phyloP scores from a whole-genome alignment of 2,797 vertebrate genomes.

The Mormyrus hasselquistii region DNA sequence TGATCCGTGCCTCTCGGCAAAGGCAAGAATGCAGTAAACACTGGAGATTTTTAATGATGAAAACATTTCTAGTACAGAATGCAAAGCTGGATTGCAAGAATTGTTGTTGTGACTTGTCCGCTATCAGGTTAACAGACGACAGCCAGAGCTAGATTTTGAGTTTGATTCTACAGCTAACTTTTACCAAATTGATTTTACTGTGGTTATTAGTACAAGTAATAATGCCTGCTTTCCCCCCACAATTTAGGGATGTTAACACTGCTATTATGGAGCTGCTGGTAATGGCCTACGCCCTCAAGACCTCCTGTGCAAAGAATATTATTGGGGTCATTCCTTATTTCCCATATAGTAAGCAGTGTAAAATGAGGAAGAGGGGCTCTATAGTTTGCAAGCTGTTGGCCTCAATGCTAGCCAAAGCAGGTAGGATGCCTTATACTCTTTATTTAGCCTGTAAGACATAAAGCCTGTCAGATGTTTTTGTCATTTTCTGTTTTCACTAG shows the following conservation, averaged over 20 bases:
- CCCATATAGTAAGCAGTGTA: slow-evolving; percentile 98
- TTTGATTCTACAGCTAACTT: background rate
- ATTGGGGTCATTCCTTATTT: slow-evolving; percentile 98
- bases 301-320: slow-evolving; percentile 92
- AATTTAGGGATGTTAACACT: slow-evolving; percentile 86
- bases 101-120: background rate
- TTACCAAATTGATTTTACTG: background rate
- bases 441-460: background rate
- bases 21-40: background rate
- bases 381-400: slow-evolving; percentile 96
- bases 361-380: slow-evolving; percentile 97
- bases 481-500: background rate
- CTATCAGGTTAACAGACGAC: background rate
- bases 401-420: slow-evolving; percentile 94
- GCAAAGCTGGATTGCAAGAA: background rate
- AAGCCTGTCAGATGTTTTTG: background rate
- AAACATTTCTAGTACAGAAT: background rate
- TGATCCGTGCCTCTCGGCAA: background rate
- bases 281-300: slow-evolving; percentile 95
- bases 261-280: slow-evolving; percentile 97
- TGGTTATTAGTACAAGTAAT: background rate
- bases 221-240: background rate
- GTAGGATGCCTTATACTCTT: slow-evolving; percentile 47
- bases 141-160: background rate
- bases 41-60: background rate